These are phyloP conservation scores for Mus caroli DNA, from an alignment of 2,797 vertebrate species.

Conservation along the genomic window DNA sequence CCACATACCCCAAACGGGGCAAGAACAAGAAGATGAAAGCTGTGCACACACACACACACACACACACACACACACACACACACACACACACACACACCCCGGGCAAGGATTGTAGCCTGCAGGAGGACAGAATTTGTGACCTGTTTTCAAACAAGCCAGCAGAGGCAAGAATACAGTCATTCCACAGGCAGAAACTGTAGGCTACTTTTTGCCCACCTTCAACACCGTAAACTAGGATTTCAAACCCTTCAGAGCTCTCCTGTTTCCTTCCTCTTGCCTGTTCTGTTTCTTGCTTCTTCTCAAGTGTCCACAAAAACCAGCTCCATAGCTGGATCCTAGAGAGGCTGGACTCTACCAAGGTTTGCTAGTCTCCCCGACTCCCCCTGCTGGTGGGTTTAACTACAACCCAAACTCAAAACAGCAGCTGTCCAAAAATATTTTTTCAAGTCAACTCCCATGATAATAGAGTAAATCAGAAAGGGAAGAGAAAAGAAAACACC, in stretches of 20 bases:
- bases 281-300: background rate
- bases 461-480: background rate
- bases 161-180: background rate
- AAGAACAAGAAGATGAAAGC: background rate
- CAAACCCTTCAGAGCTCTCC: constrained; percentile 21
- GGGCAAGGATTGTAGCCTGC: background rate
- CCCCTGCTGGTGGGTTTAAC: constrained; percentile 87
- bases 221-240: constrained; percentile 42
- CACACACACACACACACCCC: too few relatives aligned
- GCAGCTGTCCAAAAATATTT: constrained; percentile 49
- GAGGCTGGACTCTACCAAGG: constrained; percentile 61
- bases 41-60: too few relatives aligned
- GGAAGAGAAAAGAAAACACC: background rate
- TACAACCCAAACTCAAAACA: constrained; percentile 67
- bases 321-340: constrained; percentile 4
- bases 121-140: background rate
- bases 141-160: constrained; percentile 21
- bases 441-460: constrained; percentile 20
- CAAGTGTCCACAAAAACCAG: background rate
- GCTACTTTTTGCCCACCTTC: constrained; percentile 39
- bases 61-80: too few relatives aligned
- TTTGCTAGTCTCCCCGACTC: constrained; percentile 85
- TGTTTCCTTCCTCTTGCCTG: background rate
- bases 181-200: background rate
- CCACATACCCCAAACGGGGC: constrained; percentile 15